Percentiles rank a stretch among this genome's conserved stretches.
phyloP scores from a whole-genome alignment of 2,888 invertebrate species.

The Erebia palarica region DNA sequence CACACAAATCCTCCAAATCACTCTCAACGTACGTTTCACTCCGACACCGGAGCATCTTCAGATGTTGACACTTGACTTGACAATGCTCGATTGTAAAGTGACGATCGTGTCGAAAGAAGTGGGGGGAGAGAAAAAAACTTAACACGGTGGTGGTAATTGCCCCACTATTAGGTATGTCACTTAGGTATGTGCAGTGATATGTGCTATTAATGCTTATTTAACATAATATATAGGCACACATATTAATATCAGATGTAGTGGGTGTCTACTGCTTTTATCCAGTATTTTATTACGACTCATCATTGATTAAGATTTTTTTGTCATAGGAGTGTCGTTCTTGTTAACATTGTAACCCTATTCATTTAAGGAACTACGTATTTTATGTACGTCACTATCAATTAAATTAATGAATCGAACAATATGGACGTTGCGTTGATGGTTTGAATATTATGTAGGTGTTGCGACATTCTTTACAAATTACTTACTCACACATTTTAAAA shows the following conservation, averaged over 20 bases:
- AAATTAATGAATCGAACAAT: conserved; percentile 11
- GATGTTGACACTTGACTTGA: no score
- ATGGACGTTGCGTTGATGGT: neutral
- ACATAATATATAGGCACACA: no score
- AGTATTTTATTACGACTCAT: neutral
- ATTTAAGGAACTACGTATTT: conserved; percentile 8
- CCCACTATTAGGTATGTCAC: no score
- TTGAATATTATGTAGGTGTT: neutral
- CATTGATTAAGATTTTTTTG: neutral
- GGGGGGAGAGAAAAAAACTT: no score
- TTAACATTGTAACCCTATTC: conserved; percentile 13
- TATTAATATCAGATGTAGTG: neutral
- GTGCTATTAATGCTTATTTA: neutral
- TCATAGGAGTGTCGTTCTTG: conserved; percentile 6
- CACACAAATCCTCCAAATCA: no score
- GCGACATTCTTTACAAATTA: neutral
- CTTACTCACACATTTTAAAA: no score
- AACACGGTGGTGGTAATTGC: no score
- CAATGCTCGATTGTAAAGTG: no score
- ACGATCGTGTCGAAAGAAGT: no score
- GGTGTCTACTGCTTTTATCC: neutral
- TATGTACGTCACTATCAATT: conserved; percentile 14
- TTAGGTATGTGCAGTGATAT: neutral
- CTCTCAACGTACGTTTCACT: no score
- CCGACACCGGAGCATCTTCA: no score